Base-by-base conservation (phyloP, 1,140 invertebrate species). In the Macrocentrus cingulum region DNA sequence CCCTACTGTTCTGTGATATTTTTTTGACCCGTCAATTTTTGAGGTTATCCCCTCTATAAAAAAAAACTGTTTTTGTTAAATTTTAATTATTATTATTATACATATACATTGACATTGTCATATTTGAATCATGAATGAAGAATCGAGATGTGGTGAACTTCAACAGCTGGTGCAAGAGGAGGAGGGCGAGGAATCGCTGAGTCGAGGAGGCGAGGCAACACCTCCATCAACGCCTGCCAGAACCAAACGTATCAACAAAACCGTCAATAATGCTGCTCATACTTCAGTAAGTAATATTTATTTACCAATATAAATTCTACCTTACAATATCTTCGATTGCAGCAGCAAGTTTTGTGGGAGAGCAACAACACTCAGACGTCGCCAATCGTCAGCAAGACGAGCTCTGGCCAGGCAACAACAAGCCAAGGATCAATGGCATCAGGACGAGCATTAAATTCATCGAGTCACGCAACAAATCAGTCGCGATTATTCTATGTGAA, bases 401-500 rank as follows among this genome's bases (percentile, higher is more conserved):
- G 76, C 56, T 80, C 77, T 11, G 76, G 75, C 22, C 76, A 77
- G 64, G 74, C 71, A 18, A 78, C 77, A 0, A 72, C 67, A 1
- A 78, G 77, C 61, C 74, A 78, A 57, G 77, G 72, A 16, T 79
- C 76, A 9, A 76, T 73, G 67, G 63, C 67, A 18, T 75, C 75
- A 39, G 71, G 77, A 6, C 74, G 69, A 65, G 76, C 73, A 25
- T 69, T 64, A 0, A 78, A 75, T 65, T 64, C 66, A 20, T 72
- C 71, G 23, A 18, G 50, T 11, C 34, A 58, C 25, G 46, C 70
- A 54, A 68, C 72, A 8, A 83, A 81, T 75, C 77, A 81, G 13
- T 68, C 82, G 8, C 78, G 81, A 52, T 66, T 82, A 23, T 74
- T 78, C 8, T 86, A 84, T 64, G 67, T 85, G 3, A 86, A 86